Evolutionary conservation across 2,797 vertebrate species (phyloP), one percentile per base, ranked within the genome.

Genomic region (Onychomys leucogaster): DNA sequence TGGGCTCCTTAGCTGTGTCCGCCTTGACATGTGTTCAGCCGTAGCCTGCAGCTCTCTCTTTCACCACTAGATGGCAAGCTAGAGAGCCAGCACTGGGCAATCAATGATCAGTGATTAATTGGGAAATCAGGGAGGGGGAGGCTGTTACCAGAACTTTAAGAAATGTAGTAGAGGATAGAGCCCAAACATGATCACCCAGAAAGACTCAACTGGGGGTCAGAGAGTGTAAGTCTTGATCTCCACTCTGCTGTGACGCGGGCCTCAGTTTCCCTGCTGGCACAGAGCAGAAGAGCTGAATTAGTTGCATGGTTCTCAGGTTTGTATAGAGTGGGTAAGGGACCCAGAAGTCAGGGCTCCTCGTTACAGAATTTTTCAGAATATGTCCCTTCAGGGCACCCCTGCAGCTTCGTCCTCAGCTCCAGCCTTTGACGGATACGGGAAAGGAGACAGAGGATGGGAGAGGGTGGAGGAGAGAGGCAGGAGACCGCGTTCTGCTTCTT

Each of bases 21-120:
- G 29, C 41, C 84, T 43, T 12, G 59, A 87, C 52, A 87, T 10
- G 4, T 29, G 0, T 52, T 91, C 90, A 12, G 37, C 69, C 49
- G 25, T 71, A 80, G 86, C 82, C 77, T 19, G 83, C 52, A 84
- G 90, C 71, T 91, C 29, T 89, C 73, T 0, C 0, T 49, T n/a
- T 52, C 0, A 46, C 89, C 96, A 81, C 96, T 91, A 98, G 97
- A 37, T 92, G 97, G 97, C 97, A 94, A 67, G 90, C 88, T 77
- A 75, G 95, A 91, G 97, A 84, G 59, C 3, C 3, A 46, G 93
- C 37, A 8, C 2, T 4, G 1, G 46, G 16, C 29, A 3, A 75
- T 73, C 37, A 81, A 89, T 80, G 8, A 80, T 0, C 6, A 77
- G 81, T 80, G 84, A 85, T 96, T 93, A 93, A 95, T 52, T 61